Conservation (phyloP, 2,888 invertebrate species). For the Macrophya annulata region DNA sequence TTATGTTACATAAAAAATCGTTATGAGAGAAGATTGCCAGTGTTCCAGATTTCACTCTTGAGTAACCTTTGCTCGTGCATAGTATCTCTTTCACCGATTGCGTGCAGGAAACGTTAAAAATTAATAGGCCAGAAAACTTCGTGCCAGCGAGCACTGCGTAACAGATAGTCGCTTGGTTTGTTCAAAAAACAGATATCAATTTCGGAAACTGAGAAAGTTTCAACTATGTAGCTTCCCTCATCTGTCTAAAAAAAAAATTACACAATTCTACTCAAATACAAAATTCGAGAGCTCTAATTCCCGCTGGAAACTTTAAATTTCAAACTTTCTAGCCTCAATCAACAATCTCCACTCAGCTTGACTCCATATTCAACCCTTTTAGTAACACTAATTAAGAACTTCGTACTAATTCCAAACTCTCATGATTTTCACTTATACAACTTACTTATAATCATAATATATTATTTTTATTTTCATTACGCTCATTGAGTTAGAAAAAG, state of each 20-base stretch:
- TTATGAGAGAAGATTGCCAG: neutral
- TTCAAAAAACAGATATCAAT: neutral
- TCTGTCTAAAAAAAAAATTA: neutral
- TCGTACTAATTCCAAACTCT: neutral
- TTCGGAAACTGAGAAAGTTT: neutral
- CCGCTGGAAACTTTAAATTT: neutral
- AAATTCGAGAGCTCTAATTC: neutral
- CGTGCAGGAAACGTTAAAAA: conserved; percentile 16
- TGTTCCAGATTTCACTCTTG: neutral
- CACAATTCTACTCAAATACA: neutral
- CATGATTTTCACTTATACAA: neutral
- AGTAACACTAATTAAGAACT: conserved; percentile 3
- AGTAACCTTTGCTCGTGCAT: neutral
- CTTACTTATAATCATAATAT: neutral
- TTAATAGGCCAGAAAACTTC: conserved; percentile 12
- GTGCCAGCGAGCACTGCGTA: conserved; percentile 12
- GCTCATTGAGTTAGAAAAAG: neutral
- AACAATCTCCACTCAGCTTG: neutral
- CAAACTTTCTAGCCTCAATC: conserved; percentile 1
- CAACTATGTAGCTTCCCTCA: neutral
- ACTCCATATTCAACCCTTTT: conserved; percentile 1
- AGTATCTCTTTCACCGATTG: conserved; percentile 12
- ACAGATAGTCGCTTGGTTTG: neutral
- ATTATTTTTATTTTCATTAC: neutral
- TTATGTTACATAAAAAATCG: neutral